Evolutionary conservation across 2,888 invertebrate genomes (phyloP).

Genomic region (Malacosoma neustria): DNA sequence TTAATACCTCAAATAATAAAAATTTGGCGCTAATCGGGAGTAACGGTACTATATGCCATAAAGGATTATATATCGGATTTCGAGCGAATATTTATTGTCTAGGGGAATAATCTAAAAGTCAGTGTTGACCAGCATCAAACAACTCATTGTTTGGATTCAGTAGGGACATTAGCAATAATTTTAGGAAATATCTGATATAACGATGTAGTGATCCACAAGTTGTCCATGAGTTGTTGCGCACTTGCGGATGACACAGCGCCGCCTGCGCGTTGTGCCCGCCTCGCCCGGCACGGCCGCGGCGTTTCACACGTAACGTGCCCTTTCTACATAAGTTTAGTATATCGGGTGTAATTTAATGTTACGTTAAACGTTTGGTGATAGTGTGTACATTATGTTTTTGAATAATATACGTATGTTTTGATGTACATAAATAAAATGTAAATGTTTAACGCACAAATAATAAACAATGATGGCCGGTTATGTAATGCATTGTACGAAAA

Average conservation of each 20-base stretch:
- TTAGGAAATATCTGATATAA: slow-evolving; percentile 37
- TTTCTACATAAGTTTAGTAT: slow-evolving; percentile 37
- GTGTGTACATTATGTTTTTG: slow-evolving; percentile 60
- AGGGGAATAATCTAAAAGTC: neutral
- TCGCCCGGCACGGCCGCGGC: slow-evolving; percentile 4
- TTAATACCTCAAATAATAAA: too few relatives aligned
- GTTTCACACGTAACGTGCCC: slow-evolving; percentile 14
- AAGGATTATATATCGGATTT: too few relatives aligned
- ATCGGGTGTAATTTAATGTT: slow-evolving; percentile 47
- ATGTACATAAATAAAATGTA: slow-evolving; percentile 73
- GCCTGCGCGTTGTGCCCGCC: slow-evolving; percentile 16
- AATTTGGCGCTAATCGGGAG: too few relatives aligned
- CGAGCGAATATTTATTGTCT: too few relatives aligned
- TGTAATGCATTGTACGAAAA: slow-evolving; percentile 51
- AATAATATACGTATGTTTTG: slow-evolving; percentile 70
- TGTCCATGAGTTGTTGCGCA: slow-evolving; percentile 30
- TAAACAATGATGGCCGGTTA: slow-evolving; percentile 49
- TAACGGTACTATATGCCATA: too few relatives aligned
- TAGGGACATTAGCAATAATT: slow-evolving; percentile 53
- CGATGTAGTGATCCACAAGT: slow-evolving; percentile 36
- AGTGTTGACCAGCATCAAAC: neutral
- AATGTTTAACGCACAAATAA: slow-evolving; percentile 75
- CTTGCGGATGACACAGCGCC: slow-evolving; percentile 11
- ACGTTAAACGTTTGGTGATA: slow-evolving; percentile 57
- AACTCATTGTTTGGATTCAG: slow-evolving; percentile 11